Evolutionary conservation across 2,113 vertebrate species (phyloP).

Genomic region (Podarcis muralis): DNA sequence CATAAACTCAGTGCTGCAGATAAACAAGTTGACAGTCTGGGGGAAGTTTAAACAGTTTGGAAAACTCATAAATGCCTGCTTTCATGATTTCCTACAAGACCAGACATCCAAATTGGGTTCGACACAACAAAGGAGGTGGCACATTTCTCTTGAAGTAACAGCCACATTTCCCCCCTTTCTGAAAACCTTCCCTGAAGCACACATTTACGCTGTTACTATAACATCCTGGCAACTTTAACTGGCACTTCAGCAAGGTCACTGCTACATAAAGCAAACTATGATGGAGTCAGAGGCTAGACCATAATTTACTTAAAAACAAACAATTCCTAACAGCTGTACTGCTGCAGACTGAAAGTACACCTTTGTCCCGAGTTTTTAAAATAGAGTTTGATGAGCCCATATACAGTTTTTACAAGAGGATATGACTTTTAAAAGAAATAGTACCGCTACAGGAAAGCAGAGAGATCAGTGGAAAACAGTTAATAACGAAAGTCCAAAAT

Average conservation of each 20-base stretch:
- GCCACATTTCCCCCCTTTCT: not conserved
- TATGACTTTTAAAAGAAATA: not conserved
- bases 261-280: not conserved
- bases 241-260: not conserved
- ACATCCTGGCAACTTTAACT: not conserved
- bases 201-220: not conserved
- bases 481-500: not conserved
- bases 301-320: not conserved
- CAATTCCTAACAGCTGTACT: not conserved
- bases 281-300: not conserved
- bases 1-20: constrained; percentile 44
- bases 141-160: not conserved
- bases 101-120: not conserved
- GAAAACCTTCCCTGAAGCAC: not conserved
- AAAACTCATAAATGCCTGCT: constrained; percentile 23
- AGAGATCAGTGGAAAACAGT: not conserved
- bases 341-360: not conserved
- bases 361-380: constrained; percentile 7
- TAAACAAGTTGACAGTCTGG: constrained; percentile 46
- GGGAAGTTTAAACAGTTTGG: constrained; percentile 17
- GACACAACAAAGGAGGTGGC: constrained; percentile 20
- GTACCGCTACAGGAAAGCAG: not conserved
- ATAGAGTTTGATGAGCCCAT: not conserved
- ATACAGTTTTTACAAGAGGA: not conserved
- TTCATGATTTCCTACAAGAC: constrained; percentile 7